A percentile compares a stretch with the other conserved stretches of the same genome.
phyloP scores from a whole-genome alignment of 2,797 vertebrate species.

The Hydrophis major region DNA sequence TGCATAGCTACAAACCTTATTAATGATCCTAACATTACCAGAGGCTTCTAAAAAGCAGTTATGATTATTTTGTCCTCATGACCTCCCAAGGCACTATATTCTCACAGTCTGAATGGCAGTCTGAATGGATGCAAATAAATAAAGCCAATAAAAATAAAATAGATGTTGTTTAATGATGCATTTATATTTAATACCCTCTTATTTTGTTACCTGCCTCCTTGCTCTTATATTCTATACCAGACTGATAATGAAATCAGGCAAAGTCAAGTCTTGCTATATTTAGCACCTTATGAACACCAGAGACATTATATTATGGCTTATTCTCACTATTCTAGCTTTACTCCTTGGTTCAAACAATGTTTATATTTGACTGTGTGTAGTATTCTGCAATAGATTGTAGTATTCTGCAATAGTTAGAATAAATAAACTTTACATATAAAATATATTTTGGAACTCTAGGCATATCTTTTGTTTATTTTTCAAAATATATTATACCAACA shows the following conservation, averaged over 20 bases:
- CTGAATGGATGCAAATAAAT: neutral
- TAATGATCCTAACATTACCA: slow-evolving; percentile 14
- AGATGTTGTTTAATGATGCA: neutral
- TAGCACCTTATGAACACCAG: neutral
- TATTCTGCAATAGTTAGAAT: neutral
- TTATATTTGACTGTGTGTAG: neutral
- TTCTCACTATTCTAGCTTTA: neutral
- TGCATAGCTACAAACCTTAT: slow-evolving; percentile 32
- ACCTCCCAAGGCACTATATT: slow-evolving; percentile 17
- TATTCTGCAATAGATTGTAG: no score
- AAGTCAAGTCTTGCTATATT: slow-evolving; percentile 14
- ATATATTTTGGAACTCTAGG: neutral
- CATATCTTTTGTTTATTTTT: neutral
- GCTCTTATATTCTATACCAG: neutral
- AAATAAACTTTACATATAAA: neutral
- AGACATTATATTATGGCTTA: neutral
- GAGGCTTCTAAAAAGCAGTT: slow-evolving; percentile 10
- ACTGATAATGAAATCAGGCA: neutral
- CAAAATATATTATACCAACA: no score
- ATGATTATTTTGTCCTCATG: slow-evolving; percentile 11
- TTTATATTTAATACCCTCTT: slow-evolving; percentile 26
- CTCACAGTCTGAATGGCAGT: neutral
- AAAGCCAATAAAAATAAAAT: neutral
- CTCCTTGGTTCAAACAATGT: neutral
- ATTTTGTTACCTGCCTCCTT: slow-evolving; percentile 19